Base-by-base conservation (phyloP, 2,888 invertebrate species). In the Conistra vaccinii region DNA sequence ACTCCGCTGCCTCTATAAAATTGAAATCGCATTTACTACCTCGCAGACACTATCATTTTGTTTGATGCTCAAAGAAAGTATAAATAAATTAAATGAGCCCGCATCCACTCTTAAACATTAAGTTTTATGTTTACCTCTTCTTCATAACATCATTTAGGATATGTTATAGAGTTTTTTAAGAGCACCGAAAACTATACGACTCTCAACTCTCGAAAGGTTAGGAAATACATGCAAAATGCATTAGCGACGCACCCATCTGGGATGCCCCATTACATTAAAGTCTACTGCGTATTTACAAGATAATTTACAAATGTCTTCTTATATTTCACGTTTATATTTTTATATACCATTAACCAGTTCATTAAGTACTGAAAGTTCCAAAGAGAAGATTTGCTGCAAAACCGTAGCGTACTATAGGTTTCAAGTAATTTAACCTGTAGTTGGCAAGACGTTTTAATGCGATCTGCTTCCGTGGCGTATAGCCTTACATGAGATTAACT, bases 401-500 rank as follows among this genome's bases (percentile, higher is more conserved):
- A 72, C 51, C 26, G 45, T 73, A 67, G 67, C 48, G 75, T 70
- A 5, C n/a, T 45, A 74, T 80, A 80, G 80, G 67, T 89, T 88
- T 89, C 79, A 85, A 90, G 89, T 90, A 90, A 90, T 91, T 91
- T 90, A 89, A 91, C 88, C 87, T 90, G 89, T 86, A 90, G 89
- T 90, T 88, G 90, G 87, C 90, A 90, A 92, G 91, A 92, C 89
- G 89, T 91, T 92, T 92, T 93, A 94, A 94, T 93, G 91, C 87
- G 91, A 91, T 92, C 93, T 93, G 91, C 92, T 94, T 92, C 91
- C 91, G 90, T 88, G 86, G 89, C 91, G 92, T 94, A 92, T 93
- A 93, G 93, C 92, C 95, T 95, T 94, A 96, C 95, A 95, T 93
- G 95, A 95, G 95, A 96, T 96, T 96, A 96, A 95, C 92, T 89